Evolutionary conservation across 2,113 vertebrate species (phyloP), one percentile per base, ranked within the genome.

Genomic region (Sorex araneus): DNA sequence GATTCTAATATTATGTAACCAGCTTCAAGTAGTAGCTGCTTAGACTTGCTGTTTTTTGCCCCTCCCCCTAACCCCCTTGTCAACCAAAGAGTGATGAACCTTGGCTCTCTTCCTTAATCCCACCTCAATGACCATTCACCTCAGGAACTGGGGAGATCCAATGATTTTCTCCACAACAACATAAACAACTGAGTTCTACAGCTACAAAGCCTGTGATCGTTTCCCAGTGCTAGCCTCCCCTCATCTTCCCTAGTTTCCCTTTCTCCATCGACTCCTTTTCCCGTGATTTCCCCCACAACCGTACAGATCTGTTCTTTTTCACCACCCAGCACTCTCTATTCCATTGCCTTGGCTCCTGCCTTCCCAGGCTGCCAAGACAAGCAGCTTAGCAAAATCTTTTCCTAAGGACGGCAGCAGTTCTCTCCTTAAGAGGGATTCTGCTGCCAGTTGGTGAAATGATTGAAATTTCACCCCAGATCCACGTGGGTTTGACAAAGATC

Each of bases 401-500:
- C 79, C 54, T 85, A 47, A 91, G 85, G 82, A 87, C 60, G 85
- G 90, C 66, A 40, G 18, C 32, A 28, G 21, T 88, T 93, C 66
- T 75, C 82, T 91, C 74, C 70, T 78, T 80, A 71, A 80, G 87
- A 93, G 74, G n/a, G 67, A 76, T 92, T 75, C 66, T 85, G 69
- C 30, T 84, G 66, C 85, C 90, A 94, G 66, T 78, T 88, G 82
- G 89, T 92, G 32, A 93, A 67, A 82, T 82, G 54, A 92, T 78
- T 90, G 82, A 92, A 92, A 90, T 85, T 93, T 96, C 90, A 73
- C 71, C 88, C 78, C 60, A 92, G 70, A 92, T 85, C 70, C 88
- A 92, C 67, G 73, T 92, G 67, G 50, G 90, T 94, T 90, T 83
- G n/a, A 94, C 28, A 90, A 95, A 75, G 79, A 93, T 93, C 70